Evolutionary conservation across 2,113 vertebrate species (phyloP).

Genomic region (Oceanites oceanicus): DNA sequence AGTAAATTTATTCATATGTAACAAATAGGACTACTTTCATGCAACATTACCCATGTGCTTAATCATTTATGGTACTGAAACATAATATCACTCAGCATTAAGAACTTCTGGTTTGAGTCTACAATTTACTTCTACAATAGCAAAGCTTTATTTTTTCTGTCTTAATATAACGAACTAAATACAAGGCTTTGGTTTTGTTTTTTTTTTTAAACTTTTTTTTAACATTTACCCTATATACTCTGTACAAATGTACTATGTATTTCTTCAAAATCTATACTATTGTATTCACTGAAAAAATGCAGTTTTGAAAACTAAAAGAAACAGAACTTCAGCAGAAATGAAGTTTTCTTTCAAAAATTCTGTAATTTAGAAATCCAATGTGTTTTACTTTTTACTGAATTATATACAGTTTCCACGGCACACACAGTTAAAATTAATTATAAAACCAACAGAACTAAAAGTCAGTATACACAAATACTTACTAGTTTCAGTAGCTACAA

Average conservation of each 20-base stretch:
- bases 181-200: background rate
- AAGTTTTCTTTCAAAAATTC: background rate
- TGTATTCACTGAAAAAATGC: background rate
- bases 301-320: background rate
- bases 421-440: background rate
- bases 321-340: background rate
- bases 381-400: background rate
- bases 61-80: background rate
- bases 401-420: background rate
- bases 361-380: background rate
- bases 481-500: conserved; percentile 96
- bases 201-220: background rate
- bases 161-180: background rate
- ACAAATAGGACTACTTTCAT: background rate
- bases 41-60: background rate
- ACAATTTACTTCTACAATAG: background rate
- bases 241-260: background rate
- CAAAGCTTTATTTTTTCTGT: background rate
- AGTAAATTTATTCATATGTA: background rate
- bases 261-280: background rate
- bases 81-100: background rate
- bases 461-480: conserved; percentile 70
- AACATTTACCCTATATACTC: background rate
- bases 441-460: background rate
- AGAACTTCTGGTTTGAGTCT: background rate